Evolutionary conservation across 2,888 invertebrate species (phyloP), one percentile per base, ranked within the genome.

Genomic region (Heteromurus nitidus): DNA sequence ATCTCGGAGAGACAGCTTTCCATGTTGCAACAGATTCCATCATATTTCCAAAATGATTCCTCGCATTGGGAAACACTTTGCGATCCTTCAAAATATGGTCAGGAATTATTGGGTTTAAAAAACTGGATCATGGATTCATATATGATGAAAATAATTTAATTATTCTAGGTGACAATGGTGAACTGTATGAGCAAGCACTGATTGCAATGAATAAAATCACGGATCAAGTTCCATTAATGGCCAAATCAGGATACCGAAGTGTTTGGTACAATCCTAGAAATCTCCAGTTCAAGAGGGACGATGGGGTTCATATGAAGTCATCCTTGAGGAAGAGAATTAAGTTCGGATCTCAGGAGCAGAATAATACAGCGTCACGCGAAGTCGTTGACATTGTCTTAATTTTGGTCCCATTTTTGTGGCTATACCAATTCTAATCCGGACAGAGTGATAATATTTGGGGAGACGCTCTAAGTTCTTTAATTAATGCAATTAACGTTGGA

Each of bases 261-360:
- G 58, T 85, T 20, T 70, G 68, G 69, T 82, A 82, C 30, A 83
- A 77, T 47, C 62, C 24, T 1, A 83, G 80, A 44, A 82, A 83
- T 72, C 60, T 83, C 11, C 84, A 84, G 72, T 85, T 67, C 22
- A 67, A 67, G 16, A 22, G 47, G 3, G 85, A 85, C 65, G 85
- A 85, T 44, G 77, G 67, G 7, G 18, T 83, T 1, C 84, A 85
- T 60, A 84, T 85, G 85, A 53, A 68, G 9, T 83, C 83, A 7
- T 36, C 30, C 7, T 0, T 47, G 3, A 75, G 83, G 28, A 68
- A 44, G n/a, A 44, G 53, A 16, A 24, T 31, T 7, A 55, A 58
- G 22, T 30, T 65, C 24, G 31, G 22, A 28, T 20, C 20, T 26
- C 20, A 11, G 9, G 9, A n/a, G n/a, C 5, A 74, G n/a, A 58